Evolutionary conservation across 2,888 invertebrate genomes (phyloP).

Genomic region (Agonopterix alstromeriana): DNA sequence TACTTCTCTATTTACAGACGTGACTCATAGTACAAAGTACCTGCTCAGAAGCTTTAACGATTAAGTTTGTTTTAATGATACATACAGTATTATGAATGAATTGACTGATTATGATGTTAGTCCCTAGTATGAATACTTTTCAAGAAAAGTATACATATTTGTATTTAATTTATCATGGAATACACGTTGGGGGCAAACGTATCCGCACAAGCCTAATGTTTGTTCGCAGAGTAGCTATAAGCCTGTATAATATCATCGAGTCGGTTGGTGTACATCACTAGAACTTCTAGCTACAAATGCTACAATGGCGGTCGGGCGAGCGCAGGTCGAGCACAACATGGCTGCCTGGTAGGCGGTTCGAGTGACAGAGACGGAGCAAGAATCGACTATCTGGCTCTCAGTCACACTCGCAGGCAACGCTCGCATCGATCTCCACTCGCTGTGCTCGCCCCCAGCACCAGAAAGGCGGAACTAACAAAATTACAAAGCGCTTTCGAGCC

Average conservation of each 20-base stretch:
- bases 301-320: conserved; percentile 77
- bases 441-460: conserved; percentile 75
- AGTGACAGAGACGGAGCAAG: conserved; percentile 55
- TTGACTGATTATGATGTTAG: too few relatives aligned
- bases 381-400: conserved; percentile 43
- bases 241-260: conserved; percentile 47
- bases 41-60: too few relatives aligned
- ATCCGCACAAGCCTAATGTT: too few relatives aligned
- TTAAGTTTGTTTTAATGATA: too few relatives aligned
- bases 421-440: conserved; percentile 75
- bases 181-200: too few relatives aligned
- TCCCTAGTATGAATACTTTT: too few relatives aligned
- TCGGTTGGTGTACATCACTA: conserved; percentile 59
- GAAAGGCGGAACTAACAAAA: conserved; percentile 78
- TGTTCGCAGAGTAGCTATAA: neutral
- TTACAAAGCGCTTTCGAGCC: conserved; percentile 77
- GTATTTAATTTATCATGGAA: too few relatives aligned
- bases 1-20: neutral
- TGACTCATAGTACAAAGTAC: too few relatives aligned
- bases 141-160: too few relatives aligned
- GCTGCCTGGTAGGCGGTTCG: conserved; percentile 76
- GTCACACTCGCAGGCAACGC: conserved; percentile 65
- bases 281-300: conserved; percentile 51
- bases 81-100: too few relatives aligned
- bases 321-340: conserved; percentile 77